Percentiles rank a stretch among this genome's conserved stretches.
phyloP scores from a whole-genome alignment of 2,888 invertebrate species.

The Drosophila lacicola region DNA sequence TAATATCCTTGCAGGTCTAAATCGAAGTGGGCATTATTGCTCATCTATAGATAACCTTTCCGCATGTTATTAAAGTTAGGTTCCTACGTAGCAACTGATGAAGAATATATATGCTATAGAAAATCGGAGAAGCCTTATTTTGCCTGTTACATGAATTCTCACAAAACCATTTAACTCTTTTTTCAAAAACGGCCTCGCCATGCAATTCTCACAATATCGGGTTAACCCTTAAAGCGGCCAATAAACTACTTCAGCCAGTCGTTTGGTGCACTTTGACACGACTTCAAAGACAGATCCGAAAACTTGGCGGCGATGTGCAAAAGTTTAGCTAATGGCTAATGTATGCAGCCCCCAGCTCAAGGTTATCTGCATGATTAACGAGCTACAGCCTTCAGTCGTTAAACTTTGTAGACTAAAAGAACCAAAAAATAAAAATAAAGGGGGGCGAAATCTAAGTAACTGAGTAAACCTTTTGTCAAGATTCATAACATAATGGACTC shows the following conservation, averaged over 20 bases:
- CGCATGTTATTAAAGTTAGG: too few relatives aligned
- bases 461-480: conserved; percentile 16
- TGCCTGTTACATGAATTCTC: neutral
- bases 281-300: conserved; percentile 1
- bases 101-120: too few relatives aligned
- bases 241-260: neutral
- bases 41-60: too few relatives aligned
- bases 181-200: neutral
- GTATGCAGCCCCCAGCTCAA: conserved; percentile 52
- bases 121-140: too few relatives aligned
- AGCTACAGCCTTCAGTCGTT: conserved; percentile 25
- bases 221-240: neutral
- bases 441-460: neutral
- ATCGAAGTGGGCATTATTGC: too few relatives aligned
- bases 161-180: neutral
- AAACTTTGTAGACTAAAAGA: conserved; percentile 59
- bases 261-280: conserved; percentile 14
- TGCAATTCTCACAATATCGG: neutral
- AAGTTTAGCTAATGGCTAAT: conserved; percentile 54
- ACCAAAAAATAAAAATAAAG: neutral
- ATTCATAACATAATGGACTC: neutral
- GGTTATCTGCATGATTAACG: conserved; percentile 70
- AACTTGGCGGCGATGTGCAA: conserved; percentile 21
- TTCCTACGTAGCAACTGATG: too few relatives aligned
- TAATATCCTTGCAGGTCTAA: too few relatives aligned